These are phyloP conservation scores for Apostichopus californicus DNA, from an alignment of 35 echinoderm and acorn worm genomes.

Conservation along the genomic window DNA sequence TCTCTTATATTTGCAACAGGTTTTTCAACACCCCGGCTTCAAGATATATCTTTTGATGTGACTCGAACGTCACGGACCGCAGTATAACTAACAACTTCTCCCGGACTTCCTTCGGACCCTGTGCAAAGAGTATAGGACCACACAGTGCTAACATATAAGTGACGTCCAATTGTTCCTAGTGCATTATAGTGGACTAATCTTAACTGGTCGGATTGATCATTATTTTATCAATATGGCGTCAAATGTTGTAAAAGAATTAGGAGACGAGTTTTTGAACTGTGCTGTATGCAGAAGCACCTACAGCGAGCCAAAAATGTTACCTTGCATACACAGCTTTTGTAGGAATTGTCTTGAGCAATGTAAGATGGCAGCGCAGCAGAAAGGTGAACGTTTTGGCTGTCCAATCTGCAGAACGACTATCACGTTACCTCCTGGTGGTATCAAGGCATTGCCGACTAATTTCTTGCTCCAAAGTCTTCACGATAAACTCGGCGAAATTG, in stretches of 20 bases:
- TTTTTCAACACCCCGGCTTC: no score
- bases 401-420: conserved; percentile 24
- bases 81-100: no score
- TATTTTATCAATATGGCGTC: conserved; percentile 19
- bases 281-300: conserved; percentile 38
- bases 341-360: conserved; percentile 36
- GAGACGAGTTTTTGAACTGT: conserved; percentile 50
- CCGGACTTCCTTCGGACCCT: no score
- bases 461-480: conserved; percentile 41
- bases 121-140: no score
- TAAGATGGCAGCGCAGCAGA: not conserved
- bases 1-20: no score
- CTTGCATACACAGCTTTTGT: conserved; percentile 60
- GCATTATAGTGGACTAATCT: no score
- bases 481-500: conserved; percentile 29
- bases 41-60: no score
- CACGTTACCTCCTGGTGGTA: conserved; percentile 16
- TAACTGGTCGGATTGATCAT: no score
- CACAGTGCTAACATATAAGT: no score
- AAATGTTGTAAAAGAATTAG: conserved; percentile 47
- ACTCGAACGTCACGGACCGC: no score
- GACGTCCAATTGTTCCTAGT: no score
- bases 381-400: conserved; percentile 27
- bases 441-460: conserved; percentile 37
- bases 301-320: conserved; percentile 35